A percentile compares a stretch with the other conserved stretches of the same genome.
phyloP scores from a whole-genome alignment of 1,140 invertebrate species.

The Drosophila serrata region DNA sequence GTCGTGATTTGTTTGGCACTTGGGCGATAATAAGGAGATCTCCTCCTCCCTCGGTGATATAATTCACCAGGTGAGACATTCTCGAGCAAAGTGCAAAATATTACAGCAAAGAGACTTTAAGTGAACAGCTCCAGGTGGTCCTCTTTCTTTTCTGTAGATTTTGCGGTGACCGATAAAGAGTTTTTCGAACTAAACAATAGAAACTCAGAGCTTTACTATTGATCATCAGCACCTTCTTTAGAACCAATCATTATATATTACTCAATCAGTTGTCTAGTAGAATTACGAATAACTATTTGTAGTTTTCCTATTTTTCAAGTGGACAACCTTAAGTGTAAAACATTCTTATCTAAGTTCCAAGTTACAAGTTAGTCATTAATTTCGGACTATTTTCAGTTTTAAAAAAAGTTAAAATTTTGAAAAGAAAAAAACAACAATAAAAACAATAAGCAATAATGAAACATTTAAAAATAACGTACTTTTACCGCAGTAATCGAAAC shows the following conservation, averaged over 20 bases:
- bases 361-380: neutral
- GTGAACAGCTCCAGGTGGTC: neutral
- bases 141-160: neutral
- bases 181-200: neutral
- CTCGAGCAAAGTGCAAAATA: constrained; percentile 19
- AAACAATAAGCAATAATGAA: neutral
- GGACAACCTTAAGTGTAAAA: neutral
- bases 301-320: constrained; percentile 21
- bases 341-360: neutral
- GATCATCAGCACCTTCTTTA: neutral
- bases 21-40: constrained; percentile 1
- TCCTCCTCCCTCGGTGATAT: constrained; percentile 7
- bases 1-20: constrained; percentile 23
- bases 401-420: neutral
- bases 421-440: neutral
- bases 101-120: constrained; percentile 5
- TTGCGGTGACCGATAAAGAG: constrained; percentile 6
- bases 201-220: neutral
- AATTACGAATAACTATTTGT: neutral
- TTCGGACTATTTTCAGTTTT: neutral
- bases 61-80: constrained; percentile 1
- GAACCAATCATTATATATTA: constrained; percentile 1
- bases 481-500: neutral
- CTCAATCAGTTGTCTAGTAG: neutral
- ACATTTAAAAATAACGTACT: neutral